Percentiles rank a stretch among this genome's conserved stretches.
phyloP scores from a whole-genome alignment of 1,140 invertebrate species.

The Pseudomyrmex pallidus region DNA sequence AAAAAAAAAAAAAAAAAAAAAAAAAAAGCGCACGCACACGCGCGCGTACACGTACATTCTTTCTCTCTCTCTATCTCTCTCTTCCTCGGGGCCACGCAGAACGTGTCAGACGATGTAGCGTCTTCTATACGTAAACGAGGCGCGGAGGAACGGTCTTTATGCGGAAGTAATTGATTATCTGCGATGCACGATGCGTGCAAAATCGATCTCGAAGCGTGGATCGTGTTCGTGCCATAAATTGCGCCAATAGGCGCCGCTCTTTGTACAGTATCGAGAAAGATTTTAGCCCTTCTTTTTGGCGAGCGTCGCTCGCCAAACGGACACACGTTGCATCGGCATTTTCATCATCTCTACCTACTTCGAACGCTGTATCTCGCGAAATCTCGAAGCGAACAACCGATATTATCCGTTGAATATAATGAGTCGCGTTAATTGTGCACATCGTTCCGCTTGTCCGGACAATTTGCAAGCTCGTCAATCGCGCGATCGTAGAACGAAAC shows the following conservation, averaged over 20 bases:
- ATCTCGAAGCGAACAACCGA: neutral
- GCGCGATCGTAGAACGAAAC: neutral
- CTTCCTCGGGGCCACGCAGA: neutral
- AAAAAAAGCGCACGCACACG: too few species aligned
- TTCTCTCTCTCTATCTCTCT: neutral
- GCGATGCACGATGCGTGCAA: slow-evolving; percentile 41
- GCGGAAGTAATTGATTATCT: slow-evolving; percentile 52
- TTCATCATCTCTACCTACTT: neutral
- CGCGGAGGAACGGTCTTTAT: slow-evolving; percentile 40
- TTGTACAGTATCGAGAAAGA: neutral
- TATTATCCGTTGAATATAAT: neutral
- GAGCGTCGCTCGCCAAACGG: slow-evolving; percentile 14
- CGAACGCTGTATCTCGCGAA: neutral
- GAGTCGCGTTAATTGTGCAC: neutral
- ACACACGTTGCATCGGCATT: slow-evolving; percentile 1
- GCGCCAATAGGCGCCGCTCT: slow-evolving; percentile 28
- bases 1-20: too few species aligned
- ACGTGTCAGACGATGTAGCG: neutral
- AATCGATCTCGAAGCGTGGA: slow-evolving; percentile 53
- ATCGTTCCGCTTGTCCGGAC: slow-evolving; percentile 9
- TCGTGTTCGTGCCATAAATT: slow-evolving; percentile 39
- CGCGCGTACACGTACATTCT: neutral
- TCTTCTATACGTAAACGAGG: slow-evolving; percentile 40
- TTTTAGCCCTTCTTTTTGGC: neutral
- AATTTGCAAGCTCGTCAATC: slow-evolving; percentile 2